Evolutionary conservation across 2,888 invertebrate species (phyloP), one percentile per base, ranked within the genome.

Genomic region (Malthinus seriepunctatus): DNA sequence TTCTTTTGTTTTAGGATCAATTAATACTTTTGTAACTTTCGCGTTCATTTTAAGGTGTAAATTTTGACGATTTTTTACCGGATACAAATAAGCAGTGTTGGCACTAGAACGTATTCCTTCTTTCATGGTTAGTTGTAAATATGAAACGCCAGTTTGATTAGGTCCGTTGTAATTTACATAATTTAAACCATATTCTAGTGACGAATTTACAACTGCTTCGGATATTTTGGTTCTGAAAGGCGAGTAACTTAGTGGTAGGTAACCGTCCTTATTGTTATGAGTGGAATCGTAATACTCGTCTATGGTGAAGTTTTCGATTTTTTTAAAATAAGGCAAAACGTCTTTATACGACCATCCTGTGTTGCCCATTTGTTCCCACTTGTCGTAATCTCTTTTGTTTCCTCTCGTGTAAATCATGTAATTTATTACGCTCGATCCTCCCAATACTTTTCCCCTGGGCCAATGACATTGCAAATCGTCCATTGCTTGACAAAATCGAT

Each of bases 391-490:
- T 0, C 89, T 81, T 47, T 86, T 83, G 76, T 95, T 95, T 1
- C 96, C 96, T 58, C 96, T 82, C 39, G 95, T 88, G 77, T 96
- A 95, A 1, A 95, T 84, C 95, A 95, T 95, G 34, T 92, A 92
- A 73, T 95, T 95, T 1, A 95, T 80, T 0, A 93, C 92, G 37
- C 91, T 91, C 3, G 91, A 91, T 0, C 95, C 95, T 0, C 94
- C 95, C 1, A 95, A 81, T 0, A 76, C 76, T 69, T 78, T 78
- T 4, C 78, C 78, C 60, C 89, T 80, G 0, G 92, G 91, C 87
- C 88, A 91, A 67, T 88, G 86, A 73, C 91, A 91, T 60, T 87
- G 86, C 64, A 84, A 83, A 64, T 89, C 86, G 64, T 87, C 86
- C 81, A 91, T 88, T 5, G 90, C 91, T 14, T 88, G 81, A 70